Conservation (phyloP, 2,888 invertebrate species). For the Scaptomyza parva region DNA sequence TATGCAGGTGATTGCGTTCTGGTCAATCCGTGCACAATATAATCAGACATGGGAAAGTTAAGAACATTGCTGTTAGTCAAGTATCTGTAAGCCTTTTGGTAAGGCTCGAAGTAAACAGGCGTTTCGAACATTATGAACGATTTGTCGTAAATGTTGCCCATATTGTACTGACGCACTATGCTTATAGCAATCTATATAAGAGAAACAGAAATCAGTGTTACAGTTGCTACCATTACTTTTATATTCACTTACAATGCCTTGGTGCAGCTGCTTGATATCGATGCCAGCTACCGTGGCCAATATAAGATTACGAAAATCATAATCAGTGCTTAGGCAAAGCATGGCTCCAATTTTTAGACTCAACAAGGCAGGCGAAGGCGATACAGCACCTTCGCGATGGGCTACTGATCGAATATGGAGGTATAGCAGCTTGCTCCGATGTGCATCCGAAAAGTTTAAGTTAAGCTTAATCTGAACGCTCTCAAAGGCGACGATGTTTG, state of each 20-base stretch:
- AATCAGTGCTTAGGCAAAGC: constrained; percentile 88
- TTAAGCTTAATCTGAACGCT: constrained; percentile 76
- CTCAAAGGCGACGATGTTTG: constrained; percentile 45
- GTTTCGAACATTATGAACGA: constrained; percentile 90
- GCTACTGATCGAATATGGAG: constrained; percentile 4
- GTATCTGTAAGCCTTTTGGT: constrained; percentile 89
- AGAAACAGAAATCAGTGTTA: too few relatives aligned
- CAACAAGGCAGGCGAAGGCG: constrained; percentile 19
- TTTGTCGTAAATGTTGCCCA: constrained; percentile 78
- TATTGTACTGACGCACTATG: constrained; percentile 76
- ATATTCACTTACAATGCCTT: constrained; percentile 86
- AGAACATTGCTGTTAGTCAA: constrained; percentile 86
- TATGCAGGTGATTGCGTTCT: constrained; percentile 79
- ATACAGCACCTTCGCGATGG: too few relatives aligned
- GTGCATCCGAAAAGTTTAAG: constrained; percentile 59
- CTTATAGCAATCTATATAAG: constrained; percentile 74
- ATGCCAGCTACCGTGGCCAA: constrained; percentile 89
- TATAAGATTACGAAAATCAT: constrained; percentile 88
- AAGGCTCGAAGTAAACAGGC: constrained; percentile 92
- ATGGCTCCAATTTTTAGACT: constrained; percentile 87
- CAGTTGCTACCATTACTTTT: too few relatives aligned
- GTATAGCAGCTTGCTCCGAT: constrained; percentile 69
- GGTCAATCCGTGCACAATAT: constrained; percentile 87
- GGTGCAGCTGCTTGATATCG: constrained; percentile 85
- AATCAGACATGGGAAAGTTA: constrained; percentile 88